Base-by-base conservation (phyloP, 2,113 vertebrate species). In the Copsychus sechellarum region DNA sequence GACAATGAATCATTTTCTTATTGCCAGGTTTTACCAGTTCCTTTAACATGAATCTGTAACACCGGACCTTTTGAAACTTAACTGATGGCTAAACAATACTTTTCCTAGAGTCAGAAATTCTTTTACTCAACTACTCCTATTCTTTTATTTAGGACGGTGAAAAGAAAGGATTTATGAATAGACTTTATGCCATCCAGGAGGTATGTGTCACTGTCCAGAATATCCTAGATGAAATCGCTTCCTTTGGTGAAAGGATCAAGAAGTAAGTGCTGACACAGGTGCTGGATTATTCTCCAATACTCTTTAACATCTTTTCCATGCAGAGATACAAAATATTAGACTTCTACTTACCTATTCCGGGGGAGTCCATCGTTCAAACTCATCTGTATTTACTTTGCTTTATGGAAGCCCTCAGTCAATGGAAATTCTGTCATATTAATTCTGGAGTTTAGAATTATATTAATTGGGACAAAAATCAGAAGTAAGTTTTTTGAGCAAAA, bases 131-230 rank as follows among this genome's bases (percentile, higher is more conserved):
- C 51, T 43, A 40, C 62, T 73, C 21, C 8, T 91, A 25, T 86
- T 97, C 38, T 96, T 86, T 88, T 91, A 97, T 98, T 97, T 97
- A 99, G 99, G 99, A 99, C 95, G 97, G 98, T 42, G 99, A 99
- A 97, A 99, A 98, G 97, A 99, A 99, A 95, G 99, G 99, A 95
- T 99, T 99, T 98, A 99, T 99, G 97, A 98, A 99, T 98, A 99
- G 99, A 98, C 98, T 99, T 89, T 99, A 99, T 97, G 99, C 99
- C 97, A 99, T 99, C 97, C 99, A 99, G 97, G 99, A 99, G 96
- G 99, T 99, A 93, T 99, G 99, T 97, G 98, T 99, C 98, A 99
- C 98, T 93, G 99, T 99, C 93, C 99, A 99, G 98, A 99, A 98
- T 96, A 98, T 99, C 36, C 98, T 99, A 97, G 99, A 99, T 98